These are phyloP conservation scores for Mus spretus DNA, from an alignment of 2,797 vertebrate genomes.

Conservation along the genomic window DNA sequence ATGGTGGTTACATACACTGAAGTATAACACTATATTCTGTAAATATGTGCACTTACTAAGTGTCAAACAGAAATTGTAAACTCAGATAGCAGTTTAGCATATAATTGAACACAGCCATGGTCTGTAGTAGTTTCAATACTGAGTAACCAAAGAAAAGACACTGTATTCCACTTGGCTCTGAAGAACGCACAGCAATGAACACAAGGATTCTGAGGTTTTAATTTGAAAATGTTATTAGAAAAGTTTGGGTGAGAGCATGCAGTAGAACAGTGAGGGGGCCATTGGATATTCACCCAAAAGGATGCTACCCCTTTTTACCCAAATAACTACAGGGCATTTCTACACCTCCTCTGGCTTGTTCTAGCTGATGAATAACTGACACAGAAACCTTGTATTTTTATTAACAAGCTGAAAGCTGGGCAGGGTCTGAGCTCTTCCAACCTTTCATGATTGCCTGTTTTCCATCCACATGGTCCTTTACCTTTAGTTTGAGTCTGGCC, in stretches of 20 bases:
- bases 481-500: no score
- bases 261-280: no score
- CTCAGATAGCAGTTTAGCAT: not conserved
- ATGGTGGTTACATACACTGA: not conserved
- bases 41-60: not conserved
- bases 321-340: not conserved
- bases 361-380: not conserved
- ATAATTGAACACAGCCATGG: not conserved
- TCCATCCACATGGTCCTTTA: no score
- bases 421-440: no score
- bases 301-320: not conserved
- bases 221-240: not conserved
- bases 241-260: rapidly evolving
- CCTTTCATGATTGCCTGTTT: no score
- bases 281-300: not conserved
- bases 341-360: not conserved
- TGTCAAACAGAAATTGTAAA: not conserved
- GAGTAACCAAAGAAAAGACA: not conserved
- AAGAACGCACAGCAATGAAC: not conserved
- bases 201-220: not conserved
- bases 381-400: not conserved
- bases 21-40: not conserved
- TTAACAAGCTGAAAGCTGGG: not conserved
- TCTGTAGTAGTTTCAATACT: slow-evolving; percentile 45
- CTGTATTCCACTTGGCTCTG: not conserved